phyloP scores from a whole-genome alignment of 2,113 vertebrate species.

The Platichthys flesus region DNA sequence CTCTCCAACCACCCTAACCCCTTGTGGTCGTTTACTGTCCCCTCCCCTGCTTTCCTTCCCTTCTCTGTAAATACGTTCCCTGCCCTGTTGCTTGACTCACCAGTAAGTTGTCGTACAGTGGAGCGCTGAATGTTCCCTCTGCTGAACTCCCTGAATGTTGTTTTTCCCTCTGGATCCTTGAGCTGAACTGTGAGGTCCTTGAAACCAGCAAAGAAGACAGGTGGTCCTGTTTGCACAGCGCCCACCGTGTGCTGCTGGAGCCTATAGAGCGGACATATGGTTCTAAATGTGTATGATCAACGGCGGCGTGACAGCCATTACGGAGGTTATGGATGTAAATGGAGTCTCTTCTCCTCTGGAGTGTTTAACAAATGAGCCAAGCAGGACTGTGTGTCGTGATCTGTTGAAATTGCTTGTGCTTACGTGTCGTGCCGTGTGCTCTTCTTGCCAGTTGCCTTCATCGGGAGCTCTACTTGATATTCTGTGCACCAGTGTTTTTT shows the following conservation, averaged over 20 bases:
- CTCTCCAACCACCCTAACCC: neutral
- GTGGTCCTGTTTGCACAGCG: slow-evolving; percentile 39
- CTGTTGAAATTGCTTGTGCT: slow-evolving; percentile 46
- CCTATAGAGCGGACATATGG: slow-evolving; percentile 6
- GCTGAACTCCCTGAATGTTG: slow-evolving; percentile 49
- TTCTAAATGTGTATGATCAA: slow-evolving; percentile 35
- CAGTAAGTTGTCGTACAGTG: neutral
- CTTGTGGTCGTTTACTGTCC: neutral
- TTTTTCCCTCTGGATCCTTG: slow-evolving; percentile 25
- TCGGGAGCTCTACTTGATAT: slow-evolving; percentile 37
- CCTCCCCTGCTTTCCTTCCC: neutral
- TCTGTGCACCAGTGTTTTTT: slow-evolving; percentile 55
- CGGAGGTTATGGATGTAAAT: slow-evolving; percentile 9
- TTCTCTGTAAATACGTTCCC: neutral
- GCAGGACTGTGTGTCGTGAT: slow-evolving; percentile 47
- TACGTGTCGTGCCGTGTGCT: slow-evolving; percentile 42
- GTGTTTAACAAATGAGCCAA: slow-evolving; percentile 28
- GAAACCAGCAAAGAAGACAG: slow-evolving; percentile 41
- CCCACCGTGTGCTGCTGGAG: neutral
- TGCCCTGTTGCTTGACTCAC: neutral
- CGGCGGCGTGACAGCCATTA: neutral
- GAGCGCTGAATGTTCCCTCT: slow-evolving; percentile 2
- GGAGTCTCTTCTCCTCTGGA: slow-evolving; percentile 19
- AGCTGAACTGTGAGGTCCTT: slow-evolving; percentile 19
- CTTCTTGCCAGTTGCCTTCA: slow-evolving; percentile 52